These are phyloP conservation scores for Synergus umbraculus DNA, from an alignment of 2,888 invertebrate genomes.

Conservation along the genomic window DNA sequence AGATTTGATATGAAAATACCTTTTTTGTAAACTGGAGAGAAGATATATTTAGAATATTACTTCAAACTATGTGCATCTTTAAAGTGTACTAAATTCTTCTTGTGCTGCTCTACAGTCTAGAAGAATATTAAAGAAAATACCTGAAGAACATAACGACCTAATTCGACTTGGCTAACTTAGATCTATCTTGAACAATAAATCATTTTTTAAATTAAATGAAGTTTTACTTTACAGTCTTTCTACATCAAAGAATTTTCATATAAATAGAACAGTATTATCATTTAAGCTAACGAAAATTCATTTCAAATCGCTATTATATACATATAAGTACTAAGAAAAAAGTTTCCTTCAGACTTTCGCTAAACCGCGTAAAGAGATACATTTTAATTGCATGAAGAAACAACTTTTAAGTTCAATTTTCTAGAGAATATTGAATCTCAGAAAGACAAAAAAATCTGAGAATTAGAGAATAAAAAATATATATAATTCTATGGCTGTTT, in stretches of 20 bases:
- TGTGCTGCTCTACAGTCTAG: background rate
- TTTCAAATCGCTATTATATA: background rate
- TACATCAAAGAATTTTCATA: too few relatives aligned
- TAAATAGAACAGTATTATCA: too few relatives aligned
- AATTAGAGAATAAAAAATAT: background rate
- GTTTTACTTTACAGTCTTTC: background rate
- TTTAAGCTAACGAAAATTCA: background rate
- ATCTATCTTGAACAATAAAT: too few relatives aligned
- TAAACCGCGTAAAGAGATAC: background rate
- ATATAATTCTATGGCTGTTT: background rate
- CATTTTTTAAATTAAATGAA: background rate
- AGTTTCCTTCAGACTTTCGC: background rate
- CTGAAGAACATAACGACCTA: background rate
- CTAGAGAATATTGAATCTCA: background rate
- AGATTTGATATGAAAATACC: background rate
- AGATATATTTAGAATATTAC: background rate
- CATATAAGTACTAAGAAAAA: background rate
- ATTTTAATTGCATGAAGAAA: background rate
- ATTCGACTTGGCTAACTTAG: background rate
- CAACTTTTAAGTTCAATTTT: background rate
- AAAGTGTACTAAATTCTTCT: background rate
- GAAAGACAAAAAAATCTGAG: background rate
- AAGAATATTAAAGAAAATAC: background rate
- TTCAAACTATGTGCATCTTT: background rate
- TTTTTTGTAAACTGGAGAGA: background rate